Conservation (phyloP, 2,797 vertebrate species). For the Oryzias dopingdopingensis region DNA sequence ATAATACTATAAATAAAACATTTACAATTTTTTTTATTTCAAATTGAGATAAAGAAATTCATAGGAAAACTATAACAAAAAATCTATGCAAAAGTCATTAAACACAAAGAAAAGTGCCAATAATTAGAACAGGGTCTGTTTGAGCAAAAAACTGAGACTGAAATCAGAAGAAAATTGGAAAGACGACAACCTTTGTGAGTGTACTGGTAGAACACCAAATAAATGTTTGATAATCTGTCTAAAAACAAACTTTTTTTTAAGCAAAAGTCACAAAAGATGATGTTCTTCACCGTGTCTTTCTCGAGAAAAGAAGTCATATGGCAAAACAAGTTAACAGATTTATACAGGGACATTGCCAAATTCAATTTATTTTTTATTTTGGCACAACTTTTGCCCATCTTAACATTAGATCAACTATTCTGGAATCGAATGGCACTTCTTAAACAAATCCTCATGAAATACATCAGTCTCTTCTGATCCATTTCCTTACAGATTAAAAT, state of each 20-base stretch:
- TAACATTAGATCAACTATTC: too few relatives aligned
- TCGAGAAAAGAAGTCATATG: not conserved
- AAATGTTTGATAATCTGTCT: not conserved
- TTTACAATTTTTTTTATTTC: slow-evolving; percentile 69
- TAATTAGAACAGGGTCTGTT: slow-evolving; percentile 33
- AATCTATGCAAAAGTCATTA: slow-evolving; percentile 52
- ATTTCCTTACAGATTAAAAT: too few relatives aligned
- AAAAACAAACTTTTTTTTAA: slow-evolving; percentile 6
- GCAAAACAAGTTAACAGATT: not conserved
- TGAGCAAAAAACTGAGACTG: slow-evolving; percentile 30
- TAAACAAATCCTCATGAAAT: too few relatives aligned
- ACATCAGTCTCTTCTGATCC: too few relatives aligned
- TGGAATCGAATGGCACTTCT: too few relatives aligned
- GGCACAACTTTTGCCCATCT: too few relatives aligned
- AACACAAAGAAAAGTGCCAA: slow-evolving; percentile 37
- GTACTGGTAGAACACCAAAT: not conserved
- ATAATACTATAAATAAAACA: slow-evolving; percentile 15
- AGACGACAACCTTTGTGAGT: not conserved
- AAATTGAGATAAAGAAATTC: slow-evolving; percentile 62
- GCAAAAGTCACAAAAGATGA: not conserved
- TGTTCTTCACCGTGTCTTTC: not conserved
- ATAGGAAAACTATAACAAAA: slow-evolving; percentile 59
- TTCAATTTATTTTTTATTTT: too few relatives aligned
- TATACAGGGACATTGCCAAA: not conserved
- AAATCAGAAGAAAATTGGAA: slow-evolving; percentile 5